Evolutionary conservation across 2,888 invertebrate species (phyloP), one percentile per base, ranked within the genome.

Genomic region (Crocallis elinguaria): DNA sequence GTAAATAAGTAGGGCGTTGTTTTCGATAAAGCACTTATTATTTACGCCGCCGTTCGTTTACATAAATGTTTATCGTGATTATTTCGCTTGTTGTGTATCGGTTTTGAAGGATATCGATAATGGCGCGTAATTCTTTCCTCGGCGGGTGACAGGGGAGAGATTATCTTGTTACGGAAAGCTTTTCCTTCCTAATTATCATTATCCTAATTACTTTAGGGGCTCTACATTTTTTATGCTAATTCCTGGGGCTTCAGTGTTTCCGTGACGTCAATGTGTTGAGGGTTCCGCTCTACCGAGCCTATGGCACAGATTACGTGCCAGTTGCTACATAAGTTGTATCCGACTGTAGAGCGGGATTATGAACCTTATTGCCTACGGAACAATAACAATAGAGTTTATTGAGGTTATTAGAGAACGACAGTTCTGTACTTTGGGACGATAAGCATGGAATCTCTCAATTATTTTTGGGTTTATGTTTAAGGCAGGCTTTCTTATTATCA

Each of bases 191-290:
- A 14, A 29, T 41, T 45, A 38, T 37, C 53, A 17, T 48, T 48
- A 38, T 14, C 43, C 48, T 54, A 54, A 54, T 54, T 48, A 48
- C 53, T 54, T 54, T 53, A 33, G 48, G 46, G 36, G 30, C 36
- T 41, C 16, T 30, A 32, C 42, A 46, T 41, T 43, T 43, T n/a
- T 54, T 54, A 54, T 54, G 53, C 32, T 33, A 44, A 48, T 43
- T 51, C 21, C 2, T 9, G 8, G n/a, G 53, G 48, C 27, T 42
- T 46, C 43, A 42, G 27, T 45, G 41, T 41, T 30, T 17, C 12
- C 33, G 43, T 49, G 53, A 54, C 53, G 48, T 54, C 53, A 49
- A 3, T 35, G 39, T 41, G 39, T 39, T 29, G 11, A 1, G 19
- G 19, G 30, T 30, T 30, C 11, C 11, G 19, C 35, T 19, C 19